Evolutionary conservation across 2,113 vertebrate species (phyloP), one percentile per base, ranked within the genome.

Genomic region (Potamarius usumacintae): DNA sequence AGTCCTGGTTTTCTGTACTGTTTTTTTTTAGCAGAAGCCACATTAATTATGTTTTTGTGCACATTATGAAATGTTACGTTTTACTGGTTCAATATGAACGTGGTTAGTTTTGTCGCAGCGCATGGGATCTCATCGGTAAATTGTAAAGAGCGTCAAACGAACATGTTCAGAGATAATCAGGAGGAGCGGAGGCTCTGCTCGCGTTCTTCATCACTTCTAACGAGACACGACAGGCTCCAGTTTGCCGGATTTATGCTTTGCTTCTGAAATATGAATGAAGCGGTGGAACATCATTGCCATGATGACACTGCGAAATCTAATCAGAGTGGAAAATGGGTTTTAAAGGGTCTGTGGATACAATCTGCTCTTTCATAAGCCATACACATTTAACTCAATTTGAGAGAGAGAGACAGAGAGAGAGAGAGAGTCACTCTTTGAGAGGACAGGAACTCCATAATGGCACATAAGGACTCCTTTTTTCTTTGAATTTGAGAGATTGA

Each of bases 261-360:
- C 86, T 90, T 88, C 88, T 92, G 90, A 93, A 94, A 95, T 94
- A 95, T 95, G 94, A 94, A 95, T 92, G 90, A 93, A 92, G 90
- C 91, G 90, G 87, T 79, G 91, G 90, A 91, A 92, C 91, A 94
- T 94, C 91, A 91, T 92, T 83, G 89, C 86, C 57, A 86, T 90
- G 92, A 94, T 93, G 92, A 94, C 91, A 90, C 86, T 74, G 30
- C 88, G 90, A 92, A 94, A 95, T 94, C 92, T 84, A 94, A 95
- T 95, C 91, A 93, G 85, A 80, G 92, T 89, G 90, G 91, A 94
- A 96, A 95, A 95, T 96, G 84, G 93, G 94, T 96, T 95, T 96
- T 95, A 94, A 95, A 90, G 74, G 90, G 90, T 92, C 93, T 93
- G 93, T 93, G 92, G 86, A 94, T 93, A 92, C 92, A 94, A 86